Evolutionary conservation across 2,797 vertebrate species (phyloP).

Genomic region (Calcarius lapponicus): DNA sequence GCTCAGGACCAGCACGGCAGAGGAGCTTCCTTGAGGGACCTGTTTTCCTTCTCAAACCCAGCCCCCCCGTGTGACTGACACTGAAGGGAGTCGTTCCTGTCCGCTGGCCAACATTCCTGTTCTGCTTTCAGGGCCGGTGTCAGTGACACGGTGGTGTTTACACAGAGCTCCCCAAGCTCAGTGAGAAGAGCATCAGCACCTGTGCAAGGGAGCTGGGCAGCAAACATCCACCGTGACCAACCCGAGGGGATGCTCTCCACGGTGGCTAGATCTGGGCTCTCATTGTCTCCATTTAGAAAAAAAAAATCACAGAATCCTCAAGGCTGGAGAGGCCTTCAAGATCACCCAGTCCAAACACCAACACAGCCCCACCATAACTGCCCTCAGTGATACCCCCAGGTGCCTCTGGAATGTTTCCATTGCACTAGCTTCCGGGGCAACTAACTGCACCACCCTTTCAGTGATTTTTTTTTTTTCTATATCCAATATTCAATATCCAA

Average conservation of each 20-base stretch:
- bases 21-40: neutral
- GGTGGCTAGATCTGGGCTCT: neutral
- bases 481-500: neutral
- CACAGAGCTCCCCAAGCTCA: neutral
- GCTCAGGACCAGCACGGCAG: neutral
- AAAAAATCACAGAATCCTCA: neutral
- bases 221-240: fast-evolving
- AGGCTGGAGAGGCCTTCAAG: neutral
- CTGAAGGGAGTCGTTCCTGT: neutral
- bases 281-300: neutral
- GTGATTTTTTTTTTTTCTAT: neutral
- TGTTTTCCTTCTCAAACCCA: neutral
- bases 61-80: neutral
- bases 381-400: neutral
- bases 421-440: neutral
- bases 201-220: neutral
- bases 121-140: neutral
- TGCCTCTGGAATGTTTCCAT: neutral
- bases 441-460: neutral
- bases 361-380: fast-evolving
- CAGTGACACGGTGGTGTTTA: fast-evolving
- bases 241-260: neutral
- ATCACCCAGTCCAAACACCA: neutral
- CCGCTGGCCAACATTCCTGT: fast-evolving
- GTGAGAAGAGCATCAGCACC: neutral